Conservation (phyloP, 2,888 invertebrate species). For the Trissolcus brochymenae region DNA sequence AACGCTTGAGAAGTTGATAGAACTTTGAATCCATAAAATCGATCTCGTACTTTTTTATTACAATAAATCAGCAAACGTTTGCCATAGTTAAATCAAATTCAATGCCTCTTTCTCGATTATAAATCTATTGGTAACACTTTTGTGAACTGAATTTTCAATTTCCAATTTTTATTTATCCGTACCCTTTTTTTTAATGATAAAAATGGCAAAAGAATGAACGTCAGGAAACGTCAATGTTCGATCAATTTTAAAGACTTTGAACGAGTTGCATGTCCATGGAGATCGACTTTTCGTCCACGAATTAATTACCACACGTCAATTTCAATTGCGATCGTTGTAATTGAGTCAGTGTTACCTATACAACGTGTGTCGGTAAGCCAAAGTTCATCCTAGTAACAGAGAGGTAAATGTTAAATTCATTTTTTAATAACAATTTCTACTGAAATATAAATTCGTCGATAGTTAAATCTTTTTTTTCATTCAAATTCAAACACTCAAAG, state of each 20-base stretch:
- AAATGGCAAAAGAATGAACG: conserved; percentile 2
- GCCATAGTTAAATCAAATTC: too few species aligned
- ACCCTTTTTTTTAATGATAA: too few species aligned
- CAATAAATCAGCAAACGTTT: too few species aligned
- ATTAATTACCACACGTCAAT: conserved; percentile 72
- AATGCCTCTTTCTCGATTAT: too few species aligned
- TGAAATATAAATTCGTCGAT: not conserved
- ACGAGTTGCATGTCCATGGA: conserved; percentile 41
- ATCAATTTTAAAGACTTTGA: conserved; percentile 30
- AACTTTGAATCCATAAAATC: too few species aligned
- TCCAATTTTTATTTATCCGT: too few species aligned
- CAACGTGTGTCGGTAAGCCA: conserved; percentile 47
- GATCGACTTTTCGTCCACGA: conserved; percentile 64
- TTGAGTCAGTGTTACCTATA: conserved; percentile 62
- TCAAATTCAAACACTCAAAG: not conserved
- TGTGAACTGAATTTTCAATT: not conserved
- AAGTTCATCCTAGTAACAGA: conserved; percentile 45
- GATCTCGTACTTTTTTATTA: too few species aligned
- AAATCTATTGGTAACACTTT: not conserved
- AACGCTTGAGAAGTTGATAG: too few species aligned
- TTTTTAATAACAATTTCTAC: conserved; percentile 9
- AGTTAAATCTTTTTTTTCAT: not conserved
- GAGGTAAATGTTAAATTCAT: conserved; percentile 16
- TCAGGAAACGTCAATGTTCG: conserved; percentile 38
- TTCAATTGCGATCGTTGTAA: conserved; percentile 69